Evolutionary conservation across 2,113 vertebrate genomes (phyloP).

Genomic region (Heterochromis multidens): DNA sequence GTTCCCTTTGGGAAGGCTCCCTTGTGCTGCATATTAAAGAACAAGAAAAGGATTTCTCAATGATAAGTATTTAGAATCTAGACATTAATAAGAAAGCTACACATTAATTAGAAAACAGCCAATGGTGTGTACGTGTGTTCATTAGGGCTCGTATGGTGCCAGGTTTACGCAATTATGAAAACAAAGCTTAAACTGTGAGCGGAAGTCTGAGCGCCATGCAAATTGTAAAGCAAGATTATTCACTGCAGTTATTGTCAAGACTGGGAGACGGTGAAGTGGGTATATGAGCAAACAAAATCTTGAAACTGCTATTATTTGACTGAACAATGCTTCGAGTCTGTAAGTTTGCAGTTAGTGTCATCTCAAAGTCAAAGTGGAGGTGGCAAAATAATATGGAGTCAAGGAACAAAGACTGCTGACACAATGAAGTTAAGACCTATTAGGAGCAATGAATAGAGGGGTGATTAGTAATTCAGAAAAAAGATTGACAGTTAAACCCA

Average conservation of each 20-base stretch:
- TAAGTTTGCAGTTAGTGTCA: conserved; percentile 42
- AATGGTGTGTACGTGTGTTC: conserved; percentile 3
- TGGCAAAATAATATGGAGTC: conserved; percentile 46
- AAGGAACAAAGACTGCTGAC: conserved; percentile 46
- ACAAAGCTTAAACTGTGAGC: conserved; percentile 53
- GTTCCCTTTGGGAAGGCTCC: conserved; percentile 28
- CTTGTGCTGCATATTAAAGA: conserved; percentile 43
- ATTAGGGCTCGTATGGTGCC: conserved; percentile 19
- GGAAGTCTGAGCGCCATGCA: conserved; percentile 20
- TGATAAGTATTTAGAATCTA: conserved; percentile 58
- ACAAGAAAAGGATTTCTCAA: conserved; percentile 27
- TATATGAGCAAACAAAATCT: conserved; percentile 46
- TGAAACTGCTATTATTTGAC: conserved; percentile 27
- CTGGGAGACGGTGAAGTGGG: conserved; percentile 10
- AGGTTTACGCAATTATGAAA: conserved; percentile 63
- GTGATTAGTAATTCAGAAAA: conserved; percentile 39
- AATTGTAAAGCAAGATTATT: conserved; percentile 49
- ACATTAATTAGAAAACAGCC: conserved; percentile 47
- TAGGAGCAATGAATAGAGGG: conserved; percentile 36
- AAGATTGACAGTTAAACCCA: conserved; percentile 20
- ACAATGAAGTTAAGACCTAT: conserved; percentile 48
- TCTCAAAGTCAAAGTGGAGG: conserved; percentile 69
- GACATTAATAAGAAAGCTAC: conserved; percentile 66
- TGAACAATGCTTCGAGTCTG: conserved; percentile 35
- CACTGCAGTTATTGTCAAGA: conserved; percentile 22